Conservation (phyloP, 2,797 vertebrate species). For the Zalophus californianus region DNA sequence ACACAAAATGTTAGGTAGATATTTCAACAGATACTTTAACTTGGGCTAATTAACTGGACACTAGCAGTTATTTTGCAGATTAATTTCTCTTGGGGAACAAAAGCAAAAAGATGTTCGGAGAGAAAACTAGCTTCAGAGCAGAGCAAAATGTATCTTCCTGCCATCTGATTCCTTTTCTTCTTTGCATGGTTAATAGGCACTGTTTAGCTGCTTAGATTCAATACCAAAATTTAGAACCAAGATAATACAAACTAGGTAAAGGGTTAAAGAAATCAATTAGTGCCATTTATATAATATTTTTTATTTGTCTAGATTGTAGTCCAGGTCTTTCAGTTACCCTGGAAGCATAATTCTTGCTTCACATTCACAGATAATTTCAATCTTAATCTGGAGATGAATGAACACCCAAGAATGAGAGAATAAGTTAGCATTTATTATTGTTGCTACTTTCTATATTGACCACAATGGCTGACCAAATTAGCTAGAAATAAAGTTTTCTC, state of each 20-base stretch:
- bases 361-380: background rate
- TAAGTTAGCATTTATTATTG: background rate
- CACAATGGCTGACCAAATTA: background rate
- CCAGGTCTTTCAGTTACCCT: background rate
- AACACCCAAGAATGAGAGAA: background rate
- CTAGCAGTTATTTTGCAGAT: background rate
- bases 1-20: background rate
- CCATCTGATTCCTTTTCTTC: background rate
- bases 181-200: background rate
- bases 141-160: background rate
- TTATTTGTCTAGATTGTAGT: background rate
- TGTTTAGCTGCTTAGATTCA: background rate
- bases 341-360: background rate
- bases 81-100: background rate
- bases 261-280: background rate
- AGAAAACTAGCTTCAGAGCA: background rate
- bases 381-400: background rate
- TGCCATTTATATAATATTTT: background rate
- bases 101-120: background rate
- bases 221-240: background rate
- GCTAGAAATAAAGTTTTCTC: background rate
- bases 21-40: background rate
- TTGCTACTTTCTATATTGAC: background rate
- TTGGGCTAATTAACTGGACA: background rate
- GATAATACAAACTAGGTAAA: background rate